Evolutionary conservation across 2,797 vertebrate species (phyloP).

Genomic region (Glyptemys insculpta): DNA sequence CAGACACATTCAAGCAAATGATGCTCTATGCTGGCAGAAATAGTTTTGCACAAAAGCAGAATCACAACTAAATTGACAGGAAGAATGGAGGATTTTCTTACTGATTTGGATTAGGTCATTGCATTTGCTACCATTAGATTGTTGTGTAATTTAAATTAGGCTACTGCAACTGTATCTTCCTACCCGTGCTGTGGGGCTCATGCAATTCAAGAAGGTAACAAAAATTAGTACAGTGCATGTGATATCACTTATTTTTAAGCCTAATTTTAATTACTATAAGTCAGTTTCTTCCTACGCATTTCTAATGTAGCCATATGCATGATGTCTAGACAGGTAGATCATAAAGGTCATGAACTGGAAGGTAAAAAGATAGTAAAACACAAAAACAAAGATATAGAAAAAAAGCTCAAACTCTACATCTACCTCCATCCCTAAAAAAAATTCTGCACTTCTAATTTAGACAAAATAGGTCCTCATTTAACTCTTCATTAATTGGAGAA

Average conservation of each 20-base stretch:
- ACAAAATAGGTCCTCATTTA: background rate
- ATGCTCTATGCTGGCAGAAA: background rate
- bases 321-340: background rate
- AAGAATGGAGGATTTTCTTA: background rate
- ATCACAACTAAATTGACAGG: background rate
- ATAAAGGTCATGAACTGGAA: background rate
- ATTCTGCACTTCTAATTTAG: background rate
- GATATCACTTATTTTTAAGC: background rate
- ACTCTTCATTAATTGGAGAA: background rate
- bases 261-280: background rate
- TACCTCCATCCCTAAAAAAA: background rate
- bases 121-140: background rate
- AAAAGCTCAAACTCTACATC: background rate
- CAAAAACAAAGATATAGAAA: background rate
- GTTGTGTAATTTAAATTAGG: background rate
- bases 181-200: background rate
- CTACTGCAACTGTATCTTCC: background rate
- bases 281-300: background rate
- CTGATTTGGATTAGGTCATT: background rate
- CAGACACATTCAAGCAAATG: background rate
- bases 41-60: background rate
- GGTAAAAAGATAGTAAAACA: background rate
- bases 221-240: background rate
- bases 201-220: background rate
- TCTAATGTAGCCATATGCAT: background rate